A percentile compares a stretch with the other conserved stretches of the same genome.
Evolutionary conservation across 2,888 invertebrate species (phyloP).

Genomic region (Platycheirus albimanus): DNA sequence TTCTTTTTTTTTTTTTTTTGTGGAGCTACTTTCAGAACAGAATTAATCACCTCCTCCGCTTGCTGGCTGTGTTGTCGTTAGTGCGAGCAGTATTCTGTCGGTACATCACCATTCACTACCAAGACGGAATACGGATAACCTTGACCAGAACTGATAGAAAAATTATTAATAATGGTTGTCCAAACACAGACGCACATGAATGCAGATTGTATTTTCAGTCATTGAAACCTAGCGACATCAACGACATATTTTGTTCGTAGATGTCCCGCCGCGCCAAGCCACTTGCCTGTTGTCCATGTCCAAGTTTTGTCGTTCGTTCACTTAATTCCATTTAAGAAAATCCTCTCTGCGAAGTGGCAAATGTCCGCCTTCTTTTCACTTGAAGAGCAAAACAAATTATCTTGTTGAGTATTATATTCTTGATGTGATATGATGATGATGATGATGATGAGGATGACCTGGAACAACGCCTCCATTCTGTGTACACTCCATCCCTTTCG

Average conservation of each 20-base stretch:
- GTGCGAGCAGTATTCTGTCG: not conserved
- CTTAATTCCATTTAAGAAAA: constrained; percentile 65
- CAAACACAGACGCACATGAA: constrained; percentile 33
- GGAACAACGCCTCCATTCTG: constrained; percentile 28
- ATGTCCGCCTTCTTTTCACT: constrained; percentile 61
- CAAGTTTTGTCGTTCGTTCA: constrained; percentile 22
- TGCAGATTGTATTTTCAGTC: constrained; percentile 28
- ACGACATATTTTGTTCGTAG: not conserved
- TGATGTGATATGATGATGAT: constrained; percentile 44
- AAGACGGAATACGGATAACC: constrained; percentile 47
- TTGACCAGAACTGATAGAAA: constrained; percentile 59
- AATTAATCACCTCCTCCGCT: constrained; percentile 47
- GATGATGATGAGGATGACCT: constrained; percentile 49
- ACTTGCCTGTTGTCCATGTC: constrained; percentile 2
- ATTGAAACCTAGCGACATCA: constrained; percentile 4
- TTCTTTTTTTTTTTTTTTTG: not conserved
- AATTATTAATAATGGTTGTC: constrained; percentile 40
- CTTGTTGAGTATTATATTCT: constrained; percentile 59
- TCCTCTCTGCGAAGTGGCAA: constrained; percentile 46
- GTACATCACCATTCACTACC: not conserved
- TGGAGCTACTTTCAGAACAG: constrained; percentile 38
- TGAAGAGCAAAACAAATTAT: constrained; percentile 62
- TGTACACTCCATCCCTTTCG: constrained; percentile 15
- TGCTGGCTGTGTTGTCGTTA: not conserved
- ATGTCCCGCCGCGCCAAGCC: no score